Conservation (phyloP, 2,113 vertebrate species). For the Lophura nycthemera region DNA sequence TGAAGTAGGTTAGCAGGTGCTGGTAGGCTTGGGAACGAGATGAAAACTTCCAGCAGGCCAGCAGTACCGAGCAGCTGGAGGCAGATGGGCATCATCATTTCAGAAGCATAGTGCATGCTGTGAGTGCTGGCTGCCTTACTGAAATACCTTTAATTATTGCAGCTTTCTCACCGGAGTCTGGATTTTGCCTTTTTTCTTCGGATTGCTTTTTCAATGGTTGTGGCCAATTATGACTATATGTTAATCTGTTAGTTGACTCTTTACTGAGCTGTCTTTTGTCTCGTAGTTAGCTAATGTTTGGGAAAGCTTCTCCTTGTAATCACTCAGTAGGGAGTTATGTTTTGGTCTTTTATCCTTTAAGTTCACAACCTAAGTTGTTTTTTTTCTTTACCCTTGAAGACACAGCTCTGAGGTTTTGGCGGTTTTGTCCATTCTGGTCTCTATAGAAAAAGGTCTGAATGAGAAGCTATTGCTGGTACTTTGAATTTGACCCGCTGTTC, state of each 20-base stretch:
- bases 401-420: conserved; percentile 19
- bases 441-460: conserved; percentile 52
- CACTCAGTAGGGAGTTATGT: conserved; percentile 32
- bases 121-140: background rate
- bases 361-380: conserved; percentile 5
- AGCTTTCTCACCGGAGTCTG: background rate
- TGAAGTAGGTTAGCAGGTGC: background rate
- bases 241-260: conserved; percentile 39
- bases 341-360: conserved; percentile 16
- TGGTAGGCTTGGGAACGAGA: background rate
- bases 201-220: background rate
- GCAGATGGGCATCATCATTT: background rate
- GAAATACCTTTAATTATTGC: conserved; percentile 23
- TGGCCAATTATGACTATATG: background rate
- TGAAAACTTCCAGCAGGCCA: conserved; percentile 24
- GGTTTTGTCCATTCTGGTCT: conserved; percentile 38
- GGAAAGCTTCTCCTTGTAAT: conserved; percentile 19
- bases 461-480: conserved; percentile 19
- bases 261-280: conserved; percentile 10
- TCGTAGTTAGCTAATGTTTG: conserved; percentile 25
- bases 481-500: conserved; percentile 57
- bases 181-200: conserved; percentile 7
- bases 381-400: background rate
- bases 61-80: conserved; percentile 12
- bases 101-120: rapidly evolving